Evolutionary conservation across 2,888 invertebrate genomes (phyloP).

Genomic region (Drosophila leonis): DNA sequence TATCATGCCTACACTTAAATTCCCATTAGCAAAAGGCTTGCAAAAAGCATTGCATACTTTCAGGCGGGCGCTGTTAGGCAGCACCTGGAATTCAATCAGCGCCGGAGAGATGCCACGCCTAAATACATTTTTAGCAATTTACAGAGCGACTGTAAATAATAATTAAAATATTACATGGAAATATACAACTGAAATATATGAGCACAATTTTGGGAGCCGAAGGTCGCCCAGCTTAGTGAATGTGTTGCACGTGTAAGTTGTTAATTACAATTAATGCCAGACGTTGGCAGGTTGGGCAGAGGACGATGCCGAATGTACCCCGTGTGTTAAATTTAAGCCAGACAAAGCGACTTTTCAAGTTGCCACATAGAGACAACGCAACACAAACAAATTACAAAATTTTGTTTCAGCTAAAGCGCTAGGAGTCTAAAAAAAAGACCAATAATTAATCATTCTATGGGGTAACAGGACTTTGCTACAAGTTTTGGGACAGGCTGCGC

Average conservation of each 20-base stretch:
- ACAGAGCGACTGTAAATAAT: constrained; percentile 50
- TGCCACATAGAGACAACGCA: constrained; percentile 24
- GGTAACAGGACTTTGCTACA: background rate
- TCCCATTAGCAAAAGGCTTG: background rate
- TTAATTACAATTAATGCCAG: constrained; percentile 72
- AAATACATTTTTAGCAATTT: constrained; percentile 39
- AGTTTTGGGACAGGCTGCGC: background rate
- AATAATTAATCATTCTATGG: constrained; percentile 11
- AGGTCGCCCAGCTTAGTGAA: constrained; percentile 49
- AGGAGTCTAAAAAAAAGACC: background rate
- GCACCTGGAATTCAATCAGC: background rate
- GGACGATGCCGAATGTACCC: background rate
- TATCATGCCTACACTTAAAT: background rate
- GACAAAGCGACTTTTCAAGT: constrained; percentile 43
- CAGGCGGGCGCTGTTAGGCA: constrained; percentile 14
- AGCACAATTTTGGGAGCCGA: constrained; percentile 11
- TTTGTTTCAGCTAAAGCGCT: constrained; percentile 2
- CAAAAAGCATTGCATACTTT: constrained; percentile 47
- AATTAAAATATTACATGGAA: constrained; percentile 48
- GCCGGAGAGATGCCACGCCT: constrained; percentile 26
- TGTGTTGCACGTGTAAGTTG: constrained; percentile 69
- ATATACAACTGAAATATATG: constrained; percentile 19
- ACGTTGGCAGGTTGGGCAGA: background rate
- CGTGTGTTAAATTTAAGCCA: constrained; percentile 26
- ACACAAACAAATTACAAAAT: constrained; percentile 22